Conservation (phyloP, 2,888 invertebrate species). For the Agonum fuliginosum region DNA sequence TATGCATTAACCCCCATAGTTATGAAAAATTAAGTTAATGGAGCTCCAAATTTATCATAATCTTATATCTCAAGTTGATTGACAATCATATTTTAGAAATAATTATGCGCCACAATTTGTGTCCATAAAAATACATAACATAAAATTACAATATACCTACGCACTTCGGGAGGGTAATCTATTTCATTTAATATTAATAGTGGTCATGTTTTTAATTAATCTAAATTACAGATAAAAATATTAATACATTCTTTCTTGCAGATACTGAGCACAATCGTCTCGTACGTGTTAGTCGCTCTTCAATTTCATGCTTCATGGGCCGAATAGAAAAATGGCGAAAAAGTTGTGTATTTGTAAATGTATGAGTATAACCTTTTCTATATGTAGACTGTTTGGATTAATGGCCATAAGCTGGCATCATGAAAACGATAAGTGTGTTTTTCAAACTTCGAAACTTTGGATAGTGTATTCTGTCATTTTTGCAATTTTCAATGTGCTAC, state of each 20-base stretch:
- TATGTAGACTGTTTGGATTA: constrained; percentile 67
- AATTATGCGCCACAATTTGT: too few relatives aligned
- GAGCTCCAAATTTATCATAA: background rate
- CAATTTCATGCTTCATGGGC: constrained; percentile 66
- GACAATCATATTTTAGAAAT: too few relatives aligned
- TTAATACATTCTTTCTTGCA: constrained; percentile 61
- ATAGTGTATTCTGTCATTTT: constrained; percentile 65
- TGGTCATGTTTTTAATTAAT: constrained; percentile 21
- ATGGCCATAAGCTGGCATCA: constrained; percentile 68
- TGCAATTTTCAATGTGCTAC: constrained; percentile 63
- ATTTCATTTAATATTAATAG: constrained; percentile 15
- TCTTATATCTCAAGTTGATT: background rate
- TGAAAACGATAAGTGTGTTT: constrained; percentile 67
- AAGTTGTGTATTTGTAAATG: constrained; percentile 67
- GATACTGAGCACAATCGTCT: constrained; percentile 67
- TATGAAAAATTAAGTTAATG: background rate
- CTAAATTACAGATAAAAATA: constrained; percentile 26
- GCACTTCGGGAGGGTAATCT: too few relatives aligned
- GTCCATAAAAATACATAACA: constrained; percentile 3
- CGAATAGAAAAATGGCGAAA: constrained; percentile 51
- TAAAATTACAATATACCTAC: background rate
- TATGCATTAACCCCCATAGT: background rate
- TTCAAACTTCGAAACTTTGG: constrained; percentile 67
- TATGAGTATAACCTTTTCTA: constrained; percentile 64
- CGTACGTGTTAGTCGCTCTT: constrained; percentile 67